Conservation (phyloP, 2,888 invertebrate genomes). For the Drosophila neotestacea region DNA sequence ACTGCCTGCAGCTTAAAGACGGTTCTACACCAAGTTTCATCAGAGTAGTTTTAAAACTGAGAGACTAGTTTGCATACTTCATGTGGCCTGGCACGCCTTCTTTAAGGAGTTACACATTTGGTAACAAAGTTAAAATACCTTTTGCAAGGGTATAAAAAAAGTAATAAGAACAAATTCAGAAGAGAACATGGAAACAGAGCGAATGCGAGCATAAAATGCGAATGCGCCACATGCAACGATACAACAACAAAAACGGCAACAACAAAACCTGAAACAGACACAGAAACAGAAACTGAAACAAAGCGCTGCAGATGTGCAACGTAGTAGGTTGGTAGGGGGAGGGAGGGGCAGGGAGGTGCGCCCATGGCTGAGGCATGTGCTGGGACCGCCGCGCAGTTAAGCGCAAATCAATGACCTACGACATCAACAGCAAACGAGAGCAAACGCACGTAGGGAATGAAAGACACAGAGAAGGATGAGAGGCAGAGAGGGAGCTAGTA, state of each 20-base stretch:
- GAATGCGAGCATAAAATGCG: conserved; percentile 36
- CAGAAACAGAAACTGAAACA: conserved; percentile 60
- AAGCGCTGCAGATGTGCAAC: conserved; percentile 49
- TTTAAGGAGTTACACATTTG: too few species aligned
- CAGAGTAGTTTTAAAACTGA: too few species aligned
- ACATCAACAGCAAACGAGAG: conserved; percentile 65
- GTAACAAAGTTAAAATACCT: too few species aligned
- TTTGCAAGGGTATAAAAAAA: conserved; percentile 14
- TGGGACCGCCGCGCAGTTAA: conserved; percentile 54
- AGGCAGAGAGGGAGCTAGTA: conserved; percentile 19
- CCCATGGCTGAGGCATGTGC: conserved; percentile 43
- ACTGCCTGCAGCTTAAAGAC: too few species aligned
- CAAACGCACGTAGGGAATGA: conserved; percentile 27
- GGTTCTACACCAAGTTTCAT: too few species aligned
- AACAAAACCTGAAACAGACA: conserved; percentile 56
- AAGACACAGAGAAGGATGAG: conserved; percentile 5
- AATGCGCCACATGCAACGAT: conserved; percentile 75
- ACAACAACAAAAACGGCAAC: conserved; percentile 38
- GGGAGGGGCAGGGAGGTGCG: conserved; percentile 1
- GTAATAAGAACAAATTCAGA: conserved; percentile 62
- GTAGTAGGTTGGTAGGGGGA: neutral
- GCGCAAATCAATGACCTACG: conserved; percentile 82
- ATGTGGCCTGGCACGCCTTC: too few species aligned
- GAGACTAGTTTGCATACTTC: too few species aligned
- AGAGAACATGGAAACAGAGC: conserved; percentile 53